Conservation (phyloP, 2,113 vertebrate species). For the Amphiprion percula region DNA sequence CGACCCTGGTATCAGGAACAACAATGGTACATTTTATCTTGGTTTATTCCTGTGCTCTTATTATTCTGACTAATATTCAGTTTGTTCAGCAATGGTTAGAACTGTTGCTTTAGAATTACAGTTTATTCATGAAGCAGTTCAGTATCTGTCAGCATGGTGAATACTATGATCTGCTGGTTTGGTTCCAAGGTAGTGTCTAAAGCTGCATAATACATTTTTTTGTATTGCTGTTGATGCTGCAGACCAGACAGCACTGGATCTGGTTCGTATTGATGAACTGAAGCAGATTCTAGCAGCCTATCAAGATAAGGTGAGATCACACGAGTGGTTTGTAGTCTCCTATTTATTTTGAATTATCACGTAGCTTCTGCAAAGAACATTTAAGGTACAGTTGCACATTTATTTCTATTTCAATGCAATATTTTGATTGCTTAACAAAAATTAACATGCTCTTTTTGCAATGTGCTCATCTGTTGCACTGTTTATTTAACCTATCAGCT, state of each 20-base stretch:
- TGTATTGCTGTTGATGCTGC: conserved; percentile 51
- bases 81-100: neutral
- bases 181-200: neutral
- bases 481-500: neutral
- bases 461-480: neutral
- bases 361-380: too few species aligned
- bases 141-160: neutral
- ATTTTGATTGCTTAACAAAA: neutral
- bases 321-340: neutral
- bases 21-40: conserved; percentile 82
- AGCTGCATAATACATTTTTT: conserved; percentile 2
- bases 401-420: neutral
- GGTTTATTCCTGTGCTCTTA: neutral
- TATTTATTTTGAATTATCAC: neutral
- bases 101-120: neutral
- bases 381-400: too few species aligned
- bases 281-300: conserved; percentile 86
- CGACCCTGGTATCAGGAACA: conserved; percentile 87
- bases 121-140: neutral
- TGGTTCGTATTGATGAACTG: conserved; percentile 89
- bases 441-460: neutral
- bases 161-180: neutral
- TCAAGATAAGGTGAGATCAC: conserved; percentile 85
- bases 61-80: neutral
- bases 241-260: conserved; percentile 91